Percentiles rank a stretch among this genome's conserved stretches.
Conservation (phyloP, 1,140 invertebrate species). For the Onthophagus taurus region DNA sequence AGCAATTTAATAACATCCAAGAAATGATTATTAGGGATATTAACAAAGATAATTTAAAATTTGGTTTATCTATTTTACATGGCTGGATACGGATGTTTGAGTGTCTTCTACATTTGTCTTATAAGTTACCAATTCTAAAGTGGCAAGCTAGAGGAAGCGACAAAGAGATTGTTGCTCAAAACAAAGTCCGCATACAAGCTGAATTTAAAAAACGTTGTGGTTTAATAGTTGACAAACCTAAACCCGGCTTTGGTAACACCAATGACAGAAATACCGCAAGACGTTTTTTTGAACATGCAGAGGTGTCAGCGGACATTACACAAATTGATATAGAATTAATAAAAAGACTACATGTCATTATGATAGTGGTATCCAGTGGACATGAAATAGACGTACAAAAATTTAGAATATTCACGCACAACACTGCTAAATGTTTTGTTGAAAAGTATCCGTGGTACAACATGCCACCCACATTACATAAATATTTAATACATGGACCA, state of each 20-base stretch:
- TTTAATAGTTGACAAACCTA: no score
- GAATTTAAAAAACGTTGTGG: no score
- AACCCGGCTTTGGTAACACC: no score
- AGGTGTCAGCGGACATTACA: slow-evolving; percentile 13
- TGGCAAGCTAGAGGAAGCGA: no score
- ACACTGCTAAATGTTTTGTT: slow-evolving; percentile 15
- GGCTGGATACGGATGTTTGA: no score
- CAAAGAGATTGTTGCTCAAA: no score
- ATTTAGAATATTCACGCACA: not conserved
- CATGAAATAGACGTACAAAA: slow-evolving; percentile 6
- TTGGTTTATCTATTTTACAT: no score
- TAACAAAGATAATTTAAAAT: not conserved
- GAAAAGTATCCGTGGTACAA: slow-evolving; percentile 16
- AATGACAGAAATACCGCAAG: no score
- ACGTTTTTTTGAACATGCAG: no score
- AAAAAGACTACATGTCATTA: slow-evolving; percentile 7
- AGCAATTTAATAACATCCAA: slow-evolving; percentile 1
- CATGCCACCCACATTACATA: slow-evolving; percentile 16
- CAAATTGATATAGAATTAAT: slow-evolving; percentile 5
- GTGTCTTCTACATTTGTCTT: no score
- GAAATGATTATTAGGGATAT: not conserved
- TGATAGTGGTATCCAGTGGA: slow-evolving; percentile 5
- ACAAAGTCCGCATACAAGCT: no score
- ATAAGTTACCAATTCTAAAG: no score
- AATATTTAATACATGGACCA: slow-evolving; percentile 14